Percentiles rank a stretch among this genome's conserved stretches.
Evolutionary conservation across 2,797 vertebrate species (phyloP).

Genomic region (Falco rusticolus): DNA sequence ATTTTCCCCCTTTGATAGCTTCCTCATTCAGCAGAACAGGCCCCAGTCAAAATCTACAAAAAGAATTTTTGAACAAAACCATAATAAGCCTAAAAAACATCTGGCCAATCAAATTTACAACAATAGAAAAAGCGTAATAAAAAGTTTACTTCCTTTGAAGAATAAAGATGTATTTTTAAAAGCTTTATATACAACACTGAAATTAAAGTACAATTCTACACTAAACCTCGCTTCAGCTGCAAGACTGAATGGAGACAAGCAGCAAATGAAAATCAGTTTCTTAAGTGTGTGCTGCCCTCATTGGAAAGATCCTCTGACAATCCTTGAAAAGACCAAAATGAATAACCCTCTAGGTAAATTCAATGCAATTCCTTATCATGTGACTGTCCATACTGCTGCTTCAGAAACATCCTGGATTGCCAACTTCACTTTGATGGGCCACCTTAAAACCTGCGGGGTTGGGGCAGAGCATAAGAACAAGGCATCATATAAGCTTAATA

Average conservation of each 20-base stretch:
- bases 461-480: not conserved
- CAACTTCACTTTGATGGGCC: not conserved
- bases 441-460: not conserved
- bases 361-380: accelerated
- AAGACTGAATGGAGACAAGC: not conserved
- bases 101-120: conserved; percentile 81
- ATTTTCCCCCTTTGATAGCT: conserved; percentile 67
- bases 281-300: not conserved
- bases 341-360: not conserved
- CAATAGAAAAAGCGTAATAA: conserved; percentile 74
- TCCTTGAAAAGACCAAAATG: not conserved
- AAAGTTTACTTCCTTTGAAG: conserved; percentile 78
- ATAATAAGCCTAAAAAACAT: conserved; percentile 76
- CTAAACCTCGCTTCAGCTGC: conserved; percentile 20
- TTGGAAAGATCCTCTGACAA: not conserved
- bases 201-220: conserved; percentile 50
- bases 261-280: not conserved
- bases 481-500: accelerated
- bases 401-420: not conserved
- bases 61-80: conserved; percentile 58
- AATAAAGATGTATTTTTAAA: conserved; percentile 73
- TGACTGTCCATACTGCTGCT: not conserved
- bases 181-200: conserved; percentile 46
- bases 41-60: conserved; percentile 61
- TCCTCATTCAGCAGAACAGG: conserved; percentile 63